Evolutionary conservation across 2,888 invertebrate genomes (phyloP), one percentile per base, ranked within the genome.

Genomic region (Rhopalosiphum nymphaeae): DNA sequence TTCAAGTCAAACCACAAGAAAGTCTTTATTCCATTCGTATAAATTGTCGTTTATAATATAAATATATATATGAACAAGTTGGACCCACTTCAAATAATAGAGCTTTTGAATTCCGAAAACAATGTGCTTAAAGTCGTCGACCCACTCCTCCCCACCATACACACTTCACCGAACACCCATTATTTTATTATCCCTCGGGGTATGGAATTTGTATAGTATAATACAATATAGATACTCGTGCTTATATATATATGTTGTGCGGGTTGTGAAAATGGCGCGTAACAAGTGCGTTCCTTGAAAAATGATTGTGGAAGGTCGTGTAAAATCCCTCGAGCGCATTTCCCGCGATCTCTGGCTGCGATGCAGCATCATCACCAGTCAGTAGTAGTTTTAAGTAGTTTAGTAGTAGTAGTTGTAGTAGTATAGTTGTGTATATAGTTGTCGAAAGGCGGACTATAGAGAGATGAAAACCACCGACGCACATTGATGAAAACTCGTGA

Each of bases 291-390:
- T 53, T 26, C 13, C n/a, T 86, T 42, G 61, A 67, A 88, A 67
- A 29, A 92, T 53, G 49, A 7, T 92, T 92, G 92, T 3, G 92
- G 92, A 88, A 92, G 92, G 92, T 92, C 92, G 88, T 49, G 87
- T 61, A 44, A 56, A 84, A 84, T 53, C 91, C 44, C 61, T 85
- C 46, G 91, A 91, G 61, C 84, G 56, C 25, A 67, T 67, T 85
- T 53, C 29, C 78, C 57, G 25, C 13, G 36, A 21, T 36, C 21
- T 78, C 21, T 36, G 36, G 78, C 36, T 78, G 67, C n/a, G 67
- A n/a, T 67, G 67, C n/a, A 67, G 13, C 67, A 67, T 36, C 67
- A 67, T 67, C 67, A 67, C 67, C n/a, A 67, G 16, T 36, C 13
- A 36, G 78, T 67, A 67, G 67, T 67, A 67, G 67, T 67, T 36